Evolutionary conservation across 1,140 invertebrate genomes (phyloP), one percentile per base, ranked within the genome.

Genomic region (Philotrypesis tridentata): DNA sequence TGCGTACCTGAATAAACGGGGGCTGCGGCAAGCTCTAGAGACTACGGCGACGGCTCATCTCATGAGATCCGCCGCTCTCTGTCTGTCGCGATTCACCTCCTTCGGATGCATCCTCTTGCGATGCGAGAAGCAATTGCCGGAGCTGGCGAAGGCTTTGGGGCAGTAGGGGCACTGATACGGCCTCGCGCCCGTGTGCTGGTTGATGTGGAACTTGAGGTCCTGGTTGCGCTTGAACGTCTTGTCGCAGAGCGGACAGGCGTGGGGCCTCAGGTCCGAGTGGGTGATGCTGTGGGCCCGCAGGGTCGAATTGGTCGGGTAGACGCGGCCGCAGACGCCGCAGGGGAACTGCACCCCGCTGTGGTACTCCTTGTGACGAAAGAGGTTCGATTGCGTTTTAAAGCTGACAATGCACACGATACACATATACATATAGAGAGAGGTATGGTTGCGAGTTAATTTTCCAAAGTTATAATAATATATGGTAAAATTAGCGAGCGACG

Each of bases 131-230:
- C 95, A 95, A 85, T 96, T 96, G 17, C 95, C 95, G n/a, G 95
- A 95, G 88, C 94, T 95, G 14, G 95, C 95, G 89, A 97, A 97
- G 21, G 95, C 93, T 87, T 95, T 95, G 1, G 95, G 94, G 92
- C 96, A 97, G 87, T 96, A 96, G 27, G 94, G 94, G 92, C 96
- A 97, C 87, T 95, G 94, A 90, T 96, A 96, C 9, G 96, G 96
- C 82, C 95, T 93, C 25, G 94, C 95, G 63, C 96, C 96, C 25
- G 95, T 97, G 88, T 97, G 96, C 86, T 95, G 95, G 88, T 96
- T 95, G 84, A 95, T 94, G 88, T 96, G 95, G 89, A 96, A 95
- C 93, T 95, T 95, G 80, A 96, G 90, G 90, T 95, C 95, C 89
- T 95, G 95, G 90, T 95, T 95, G 76, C 95, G 92, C 87, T 96